These are phyloP conservation scores for Parthenolecanium corni DNA, from an alignment of 2,888 invertebrate genomes.

Conservation along the genomic window DNA sequence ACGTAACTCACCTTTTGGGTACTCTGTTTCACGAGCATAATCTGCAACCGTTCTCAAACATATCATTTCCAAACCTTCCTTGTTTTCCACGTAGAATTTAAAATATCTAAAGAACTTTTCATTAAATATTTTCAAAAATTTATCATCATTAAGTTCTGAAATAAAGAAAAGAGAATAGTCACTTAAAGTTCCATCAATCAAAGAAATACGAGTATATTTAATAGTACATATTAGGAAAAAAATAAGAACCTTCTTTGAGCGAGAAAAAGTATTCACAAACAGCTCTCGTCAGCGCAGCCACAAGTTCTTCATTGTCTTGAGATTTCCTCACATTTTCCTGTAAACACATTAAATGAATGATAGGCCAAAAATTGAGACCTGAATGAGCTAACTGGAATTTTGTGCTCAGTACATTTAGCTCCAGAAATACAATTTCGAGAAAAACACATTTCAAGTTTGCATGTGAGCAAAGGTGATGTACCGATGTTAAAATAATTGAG, in stretches of 20 bases:
- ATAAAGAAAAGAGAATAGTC: background rate
- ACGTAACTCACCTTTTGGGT: constrained; percentile 2
- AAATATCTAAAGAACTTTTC: constrained; percentile 7
- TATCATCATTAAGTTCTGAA: background rate
- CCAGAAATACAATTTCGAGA: too few relatives aligned
- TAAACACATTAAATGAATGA: background rate
- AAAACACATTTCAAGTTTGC: too few relatives aligned
- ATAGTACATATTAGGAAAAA: background rate
- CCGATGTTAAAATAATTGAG: background rate
- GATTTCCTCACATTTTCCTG: constrained; percentile 12
- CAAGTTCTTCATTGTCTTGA: background rate
- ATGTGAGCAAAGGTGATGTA: too few relatives aligned
- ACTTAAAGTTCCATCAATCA: background rate
- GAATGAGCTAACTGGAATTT: background rate
- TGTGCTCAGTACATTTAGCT: too few relatives aligned
- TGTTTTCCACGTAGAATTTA: constrained; percentile 21
- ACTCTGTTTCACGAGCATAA: background rate
- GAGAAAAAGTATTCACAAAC: background rate
- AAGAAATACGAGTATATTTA: background rate
- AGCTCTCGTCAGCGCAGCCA: background rate
- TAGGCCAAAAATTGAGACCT: background rate
- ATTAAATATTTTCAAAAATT: background rate
- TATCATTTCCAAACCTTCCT: constrained; percentile 7
- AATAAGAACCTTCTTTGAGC: background rate
- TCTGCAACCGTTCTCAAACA: constrained; percentile 13